Conservation (phyloP, 2,113 vertebrate genomes). For the Dipodomys stephensi region DNA sequence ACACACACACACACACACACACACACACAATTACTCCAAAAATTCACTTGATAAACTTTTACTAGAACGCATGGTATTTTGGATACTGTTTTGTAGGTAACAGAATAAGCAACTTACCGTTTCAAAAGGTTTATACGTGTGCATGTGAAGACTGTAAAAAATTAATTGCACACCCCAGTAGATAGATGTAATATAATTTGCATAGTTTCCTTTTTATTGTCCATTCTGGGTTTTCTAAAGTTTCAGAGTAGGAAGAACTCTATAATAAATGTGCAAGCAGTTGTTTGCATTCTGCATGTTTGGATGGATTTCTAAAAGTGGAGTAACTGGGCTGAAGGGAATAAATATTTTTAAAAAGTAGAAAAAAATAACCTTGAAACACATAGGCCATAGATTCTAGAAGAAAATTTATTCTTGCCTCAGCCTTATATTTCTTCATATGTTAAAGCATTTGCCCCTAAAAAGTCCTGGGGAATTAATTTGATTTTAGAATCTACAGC, state of each 20-base stretch:
- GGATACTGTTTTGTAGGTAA: background rate
- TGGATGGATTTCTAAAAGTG: background rate
- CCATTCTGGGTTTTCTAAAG: background rate
- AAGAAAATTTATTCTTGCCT: background rate
- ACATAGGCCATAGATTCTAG: background rate
- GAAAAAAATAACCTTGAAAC: background rate
- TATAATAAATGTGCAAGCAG: background rate
- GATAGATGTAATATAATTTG: background rate
- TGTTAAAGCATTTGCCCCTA: background rate
- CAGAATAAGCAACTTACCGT: background rate
- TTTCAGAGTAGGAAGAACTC: conserved; percentile 19
- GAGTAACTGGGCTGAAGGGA: background rate
- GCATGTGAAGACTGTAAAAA: background rate
- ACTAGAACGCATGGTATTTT: background rate
- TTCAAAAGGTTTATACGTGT: background rate
- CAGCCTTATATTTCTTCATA: background rate
- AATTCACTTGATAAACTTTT: background rate
- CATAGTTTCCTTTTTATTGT: background rate
- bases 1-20: too few relatives aligned
- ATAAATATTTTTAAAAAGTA: background rate
- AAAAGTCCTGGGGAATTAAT: background rate
- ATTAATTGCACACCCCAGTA: background rate
- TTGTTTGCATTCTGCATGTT: background rate
- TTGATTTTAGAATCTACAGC: background rate
- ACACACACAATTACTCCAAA: background rate